Evolutionary conservation across 2,113 vertebrate genomes (phyloP).

Genomic region (Notothenia coriiceps): DNA sequence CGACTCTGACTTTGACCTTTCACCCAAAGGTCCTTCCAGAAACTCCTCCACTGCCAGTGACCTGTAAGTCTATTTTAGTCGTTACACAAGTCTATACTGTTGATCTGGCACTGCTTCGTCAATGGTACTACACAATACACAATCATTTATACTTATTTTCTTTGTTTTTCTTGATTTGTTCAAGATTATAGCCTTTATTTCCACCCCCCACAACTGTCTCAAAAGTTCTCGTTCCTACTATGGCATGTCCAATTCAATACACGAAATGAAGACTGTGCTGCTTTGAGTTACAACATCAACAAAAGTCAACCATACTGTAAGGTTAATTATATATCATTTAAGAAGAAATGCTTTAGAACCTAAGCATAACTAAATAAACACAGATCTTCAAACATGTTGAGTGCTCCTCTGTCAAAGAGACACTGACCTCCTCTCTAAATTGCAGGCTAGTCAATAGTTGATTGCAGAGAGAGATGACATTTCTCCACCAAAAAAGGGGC

Average conservation of each 20-base stretch:
- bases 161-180: not conserved
- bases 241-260: not conserved
- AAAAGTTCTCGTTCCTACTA: not conserved
- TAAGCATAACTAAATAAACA: too few species aligned
- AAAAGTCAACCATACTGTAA: too few species aligned
- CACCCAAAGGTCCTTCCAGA: slow-evolving; percentile 90
- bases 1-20: slow-evolving; percentile 93
- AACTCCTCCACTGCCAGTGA: slow-evolving; percentile 92
- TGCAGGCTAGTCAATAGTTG: too few species aligned
- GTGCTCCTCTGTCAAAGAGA: too few species aligned
- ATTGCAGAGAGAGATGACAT: too few species aligned
- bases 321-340: too few species aligned
- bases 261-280: not conserved
- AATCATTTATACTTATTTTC: not conserved
- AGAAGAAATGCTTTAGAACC: too few species aligned
- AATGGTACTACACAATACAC: not conserved
- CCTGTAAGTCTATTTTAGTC: slow-evolving; percentile 85
- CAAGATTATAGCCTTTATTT: not conserved
- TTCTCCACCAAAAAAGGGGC: too few species aligned
- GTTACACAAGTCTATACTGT: not conserved
- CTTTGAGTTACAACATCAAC: too few species aligned
- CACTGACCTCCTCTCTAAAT: too few species aligned
- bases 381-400: too few species aligned
- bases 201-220: not conserved
- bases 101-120: not conserved